Percentiles rank a stretch among this genome's conserved stretches.
These are phyloP conservation scores for Ooceraea biroi DNA, from an alignment of 1,140 invertebrate species.

Conservation along the genomic window DNA sequence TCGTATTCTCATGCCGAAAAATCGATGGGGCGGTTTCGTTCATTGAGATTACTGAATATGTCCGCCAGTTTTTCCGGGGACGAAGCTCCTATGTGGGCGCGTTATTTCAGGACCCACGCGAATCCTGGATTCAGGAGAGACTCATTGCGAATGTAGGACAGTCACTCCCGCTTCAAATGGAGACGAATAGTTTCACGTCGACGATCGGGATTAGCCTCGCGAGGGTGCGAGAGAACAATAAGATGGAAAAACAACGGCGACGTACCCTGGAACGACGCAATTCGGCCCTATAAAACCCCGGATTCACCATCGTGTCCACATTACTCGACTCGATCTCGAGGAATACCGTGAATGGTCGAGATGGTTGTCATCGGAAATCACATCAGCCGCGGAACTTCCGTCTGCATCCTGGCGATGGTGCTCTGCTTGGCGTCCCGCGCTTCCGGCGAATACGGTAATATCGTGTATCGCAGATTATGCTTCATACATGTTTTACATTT, in stretches of 20 bases:
- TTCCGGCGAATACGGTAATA: conserved; percentile 79
- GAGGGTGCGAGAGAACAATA: conserved; percentile 18
- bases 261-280: not conserved
- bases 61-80: not conserved
- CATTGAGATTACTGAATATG: conserved; percentile 30
- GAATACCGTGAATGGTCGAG: conserved; percentile 49
- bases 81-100: conserved; percentile 16
- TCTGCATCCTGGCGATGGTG: conserved; percentile 56
- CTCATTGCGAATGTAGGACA: conserved; percentile 82
- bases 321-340: conserved; percentile 67
- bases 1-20: not conserved
- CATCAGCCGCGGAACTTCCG: not conserved
- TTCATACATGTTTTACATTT: no score
- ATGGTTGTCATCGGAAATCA: conserved; percentile 36
- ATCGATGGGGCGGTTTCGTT: not conserved
- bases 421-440: conserved; percentile 65
- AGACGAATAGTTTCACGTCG: conserved; percentile 80
- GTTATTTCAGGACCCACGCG: not conserved
- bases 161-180: conserved; percentile 80
- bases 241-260: conserved; percentile 55
- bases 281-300: conserved; percentile 21
- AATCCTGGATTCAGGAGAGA: conserved; percentile 14
- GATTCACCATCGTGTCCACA: conserved; percentile 19
- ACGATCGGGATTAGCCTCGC: conserved; percentile 51
- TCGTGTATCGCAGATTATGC: not conserved